Conservation (phyloP, 1,140 invertebrate species). For the Heliconius eleuchia region DNA sequence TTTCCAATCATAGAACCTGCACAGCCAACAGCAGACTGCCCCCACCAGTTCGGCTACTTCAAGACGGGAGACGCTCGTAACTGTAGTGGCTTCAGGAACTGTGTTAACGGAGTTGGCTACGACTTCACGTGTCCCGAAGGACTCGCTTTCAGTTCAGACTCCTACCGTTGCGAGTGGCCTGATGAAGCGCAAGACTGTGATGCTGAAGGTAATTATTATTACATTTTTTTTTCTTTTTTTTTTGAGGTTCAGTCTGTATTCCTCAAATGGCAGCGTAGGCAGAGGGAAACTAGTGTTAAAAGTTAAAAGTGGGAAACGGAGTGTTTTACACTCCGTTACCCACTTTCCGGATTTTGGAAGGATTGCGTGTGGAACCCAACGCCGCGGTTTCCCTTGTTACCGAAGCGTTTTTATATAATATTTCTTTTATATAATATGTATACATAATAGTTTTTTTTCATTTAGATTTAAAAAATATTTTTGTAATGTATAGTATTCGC, state of each 20-base stretch:
- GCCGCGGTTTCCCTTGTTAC: no score
- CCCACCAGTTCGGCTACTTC: slow-evolving; percentile 93
- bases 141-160: slow-evolving; percentile 90
- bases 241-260: no score
- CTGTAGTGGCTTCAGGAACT: slow-evolving; percentile 93
- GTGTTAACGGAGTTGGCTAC: slow-evolving; percentile 87
- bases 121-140: slow-evolving; percentile 90
- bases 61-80: slow-evolving; percentile 85
- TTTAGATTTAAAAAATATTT: no score
- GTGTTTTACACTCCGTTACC: no score
- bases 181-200: slow-evolving; percentile 90
- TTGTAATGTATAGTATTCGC: no score
- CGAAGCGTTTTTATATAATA: no score
- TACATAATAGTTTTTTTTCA: no score
- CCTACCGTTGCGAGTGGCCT: slow-evolving; percentile 93
- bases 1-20: slow-evolving; percentile 56
- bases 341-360: no score
- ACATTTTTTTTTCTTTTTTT: background rate
- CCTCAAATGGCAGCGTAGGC: no score
- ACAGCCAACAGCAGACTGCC: slow-evolving; percentile 89
- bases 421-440: no score
- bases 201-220: slow-evolving; percentile 84
- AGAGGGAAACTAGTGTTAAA: background rate
- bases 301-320: no score
- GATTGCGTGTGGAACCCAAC: no score